Percentiles rank a stretch among this genome's conserved stretches.
Evolutionary conservation across 2,888 invertebrate genomes (phyloP).

Genomic region (Carcina quercana): DNA sequence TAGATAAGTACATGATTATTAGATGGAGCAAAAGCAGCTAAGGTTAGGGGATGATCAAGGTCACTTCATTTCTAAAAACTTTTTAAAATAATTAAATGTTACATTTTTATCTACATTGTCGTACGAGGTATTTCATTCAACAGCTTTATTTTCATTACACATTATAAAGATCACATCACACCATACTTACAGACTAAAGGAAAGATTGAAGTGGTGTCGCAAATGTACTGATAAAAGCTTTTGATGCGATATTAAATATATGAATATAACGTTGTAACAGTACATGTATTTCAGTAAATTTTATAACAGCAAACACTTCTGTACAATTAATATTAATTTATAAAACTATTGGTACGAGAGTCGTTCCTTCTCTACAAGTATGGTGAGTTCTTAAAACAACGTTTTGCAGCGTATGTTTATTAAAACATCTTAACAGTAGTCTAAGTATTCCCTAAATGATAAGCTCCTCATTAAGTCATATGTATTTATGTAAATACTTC

Average conservation of each 20-base stretch:
- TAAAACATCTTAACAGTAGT: too few relatives aligned
- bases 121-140: slow-evolving; percentile 56
- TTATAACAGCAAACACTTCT: too few relatives aligned
- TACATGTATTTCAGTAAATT: too few relatives aligned
- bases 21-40: slow-evolving; percentile 62
- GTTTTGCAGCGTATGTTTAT: slow-evolving; percentile 23
- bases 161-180: too few relatives aligned
- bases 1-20: slow-evolving; percentile 37
- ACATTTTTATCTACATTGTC: slow-evolving; percentile 42
- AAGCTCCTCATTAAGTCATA: slow-evolving; percentile 46
- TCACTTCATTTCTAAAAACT: slow-evolving; percentile 69
- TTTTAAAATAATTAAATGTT: slow-evolving; percentile 38
- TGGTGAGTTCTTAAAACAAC: slow-evolving; percentile 24
- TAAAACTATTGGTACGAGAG: too few relatives aligned
- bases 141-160: slow-evolving; percentile 48
- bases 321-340: too few relatives aligned
- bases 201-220: too few relatives aligned
- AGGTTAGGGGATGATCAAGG: slow-evolving; percentile 66
- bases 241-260: too few relatives aligned
- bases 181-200: too few relatives aligned
- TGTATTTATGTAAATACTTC: slow-evolving; percentile 19
- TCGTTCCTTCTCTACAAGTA: slow-evolving; percentile 28
- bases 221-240: too few relatives aligned
- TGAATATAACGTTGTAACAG: too few relatives aligned
- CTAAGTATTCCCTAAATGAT: slow-evolving; percentile 56